Conservation (phyloP, 2,888 invertebrate genomes). For the Scaptomyza caliginosa region DNA sequence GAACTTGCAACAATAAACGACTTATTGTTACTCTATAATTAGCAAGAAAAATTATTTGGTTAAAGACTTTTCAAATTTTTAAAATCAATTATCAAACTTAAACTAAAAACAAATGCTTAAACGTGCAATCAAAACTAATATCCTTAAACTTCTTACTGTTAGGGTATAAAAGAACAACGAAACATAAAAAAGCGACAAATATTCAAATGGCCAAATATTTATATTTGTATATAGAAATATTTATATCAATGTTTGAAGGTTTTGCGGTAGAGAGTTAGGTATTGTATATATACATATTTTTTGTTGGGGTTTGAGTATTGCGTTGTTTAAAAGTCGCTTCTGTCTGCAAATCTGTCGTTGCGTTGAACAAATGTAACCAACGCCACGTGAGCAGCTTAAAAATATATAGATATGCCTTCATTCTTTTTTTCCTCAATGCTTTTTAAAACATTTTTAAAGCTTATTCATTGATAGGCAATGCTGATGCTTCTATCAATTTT, state of each 20-base stretch:
- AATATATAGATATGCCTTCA: not conserved
- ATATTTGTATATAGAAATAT: constrained; percentile 20
- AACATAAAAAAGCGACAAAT: constrained; percentile 14
- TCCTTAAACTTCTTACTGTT: not conserved
- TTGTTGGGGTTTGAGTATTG: constrained; percentile 14
- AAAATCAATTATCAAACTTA: too few species aligned
- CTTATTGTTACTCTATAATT: not conserved
- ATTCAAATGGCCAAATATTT: constrained; percentile 38
- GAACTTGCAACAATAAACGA: not conserved
- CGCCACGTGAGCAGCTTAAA: constrained; percentile 44
- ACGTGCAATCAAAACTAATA: not conserved
- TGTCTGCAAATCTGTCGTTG: constrained; percentile 45
- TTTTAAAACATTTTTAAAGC: constrained; percentile 2
- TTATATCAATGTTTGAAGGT: not conserved
- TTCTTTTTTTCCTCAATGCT: not conserved
- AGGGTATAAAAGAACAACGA: constrained; percentile 1
- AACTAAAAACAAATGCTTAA: not conserved
- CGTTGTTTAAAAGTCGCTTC: constrained; percentile 54
- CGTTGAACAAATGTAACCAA: constrained; percentile 17
- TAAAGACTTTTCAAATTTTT: too few species aligned
- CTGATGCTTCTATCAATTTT: not conserved
- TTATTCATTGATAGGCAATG: not conserved
- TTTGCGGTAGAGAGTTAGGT: not conserved
- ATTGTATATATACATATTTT: too few species aligned
- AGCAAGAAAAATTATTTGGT: too few species aligned